phyloP scores from a whole-genome alignment of 2,797 vertebrate genomes.

The Muraenolepis orangiensis region DNA sequence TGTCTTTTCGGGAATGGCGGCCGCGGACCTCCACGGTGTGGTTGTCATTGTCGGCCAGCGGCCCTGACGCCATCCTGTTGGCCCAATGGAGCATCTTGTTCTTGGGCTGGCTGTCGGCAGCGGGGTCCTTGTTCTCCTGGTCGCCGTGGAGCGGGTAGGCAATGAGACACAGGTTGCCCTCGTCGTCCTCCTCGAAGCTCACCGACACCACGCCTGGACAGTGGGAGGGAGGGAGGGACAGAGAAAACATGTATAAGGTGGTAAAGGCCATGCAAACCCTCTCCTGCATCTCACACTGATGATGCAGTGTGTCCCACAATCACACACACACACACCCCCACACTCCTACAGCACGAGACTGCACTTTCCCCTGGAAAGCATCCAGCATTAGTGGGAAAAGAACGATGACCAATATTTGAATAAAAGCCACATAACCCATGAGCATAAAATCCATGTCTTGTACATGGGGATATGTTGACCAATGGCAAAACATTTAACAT shows the following conservation, averaged over 20 bases:
- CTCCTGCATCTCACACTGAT: neutral
- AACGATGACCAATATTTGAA: neutral
- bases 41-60: constrained; percentile 83
- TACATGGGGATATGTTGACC: neutral
- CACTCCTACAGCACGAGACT: neutral
- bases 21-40: constrained; percentile 80
- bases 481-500: neutral
- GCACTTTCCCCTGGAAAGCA: neutral
- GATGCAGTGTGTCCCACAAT: neutral
- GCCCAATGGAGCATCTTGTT: constrained; percentile 83
- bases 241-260: too few relatives aligned
- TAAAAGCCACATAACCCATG: neutral
- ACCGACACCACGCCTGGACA: constrained; percentile 89
- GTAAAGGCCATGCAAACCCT: neutral
- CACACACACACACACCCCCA: neutral
- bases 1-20: constrained; percentile 84
- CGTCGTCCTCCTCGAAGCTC: constrained; percentile 93
- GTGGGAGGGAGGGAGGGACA: neutral
- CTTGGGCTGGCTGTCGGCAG: constrained; percentile 82
- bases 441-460: neutral
- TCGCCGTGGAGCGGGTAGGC: constrained; percentile 89
- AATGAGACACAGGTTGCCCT: constrained; percentile 90
- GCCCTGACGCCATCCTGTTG: constrained; percentile 73
- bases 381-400: neutral
- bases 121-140: constrained; percentile 84